Percentiles rank a stretch among this genome's conserved stretches.
Evolutionary conservation across 1,140 invertebrate species (phyloP).

Genomic region (Achroia grisella): DNA sequence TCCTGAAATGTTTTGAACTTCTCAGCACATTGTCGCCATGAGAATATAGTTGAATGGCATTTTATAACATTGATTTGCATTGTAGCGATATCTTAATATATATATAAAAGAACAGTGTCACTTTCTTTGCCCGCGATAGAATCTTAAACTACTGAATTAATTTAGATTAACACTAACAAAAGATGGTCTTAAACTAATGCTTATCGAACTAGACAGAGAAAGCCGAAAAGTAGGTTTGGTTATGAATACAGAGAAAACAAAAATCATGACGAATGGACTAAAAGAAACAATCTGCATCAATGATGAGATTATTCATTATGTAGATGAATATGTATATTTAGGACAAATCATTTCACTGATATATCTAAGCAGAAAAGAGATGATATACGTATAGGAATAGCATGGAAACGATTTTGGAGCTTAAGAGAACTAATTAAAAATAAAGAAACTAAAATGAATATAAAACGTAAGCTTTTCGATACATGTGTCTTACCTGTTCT

Average conservation of each 20-base stretch:
- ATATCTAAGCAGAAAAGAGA: conserved; percentile 17
- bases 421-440: conserved; percentile 17
- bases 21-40: no score
- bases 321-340: conserved; percentile 18
- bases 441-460: conserved; percentile 4
- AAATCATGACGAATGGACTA: conserved; percentile 15
- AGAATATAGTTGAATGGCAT: no score
- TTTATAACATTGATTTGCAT: no score
- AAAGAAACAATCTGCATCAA: conserved; percentile 10
- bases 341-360: conserved; percentile 17
- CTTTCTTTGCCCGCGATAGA: no score
- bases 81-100: no score
- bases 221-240: conserved; percentile 14
- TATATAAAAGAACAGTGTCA: no score
- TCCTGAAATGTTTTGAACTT: no score
- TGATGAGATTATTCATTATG: conserved; percentile 12
- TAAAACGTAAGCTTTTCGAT: conserved; percentile 9
- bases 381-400: conserved; percentile 15
- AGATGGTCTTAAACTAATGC: not conserved
- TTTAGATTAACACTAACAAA: not conserved
- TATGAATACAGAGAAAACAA: conserved; percentile 16
- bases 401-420: conserved; percentile 15
- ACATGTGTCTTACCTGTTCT: conserved; percentile 2
- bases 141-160: no score
- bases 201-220: conserved; percentile 13